These are phyloP conservation scores for Pseudotriccus pelzelni DNA, from an alignment of 2,797 vertebrate species.

Conservation along the genomic window DNA sequence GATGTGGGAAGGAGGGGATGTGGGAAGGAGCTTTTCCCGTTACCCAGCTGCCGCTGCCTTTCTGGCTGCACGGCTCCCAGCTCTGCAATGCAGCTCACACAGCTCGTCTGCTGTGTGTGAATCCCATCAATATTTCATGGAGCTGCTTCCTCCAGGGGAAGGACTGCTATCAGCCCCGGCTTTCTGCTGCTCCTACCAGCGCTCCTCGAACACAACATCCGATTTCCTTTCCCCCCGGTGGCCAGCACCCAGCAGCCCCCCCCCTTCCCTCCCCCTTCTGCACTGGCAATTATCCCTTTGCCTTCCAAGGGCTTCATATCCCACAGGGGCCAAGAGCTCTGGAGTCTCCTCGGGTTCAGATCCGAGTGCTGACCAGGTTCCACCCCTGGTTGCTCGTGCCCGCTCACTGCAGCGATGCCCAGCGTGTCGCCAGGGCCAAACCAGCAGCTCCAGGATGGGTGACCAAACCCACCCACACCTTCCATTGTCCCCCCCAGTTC, in stretches of 20 bases:
- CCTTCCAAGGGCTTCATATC: neutral
- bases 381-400: accelerated
- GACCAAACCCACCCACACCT: accelerated
- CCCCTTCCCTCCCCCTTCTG: too few relatives aligned
- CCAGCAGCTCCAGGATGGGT: neutral
- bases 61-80: neutral
- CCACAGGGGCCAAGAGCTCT: neutral
- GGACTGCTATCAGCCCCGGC: constrained; percentile 2
- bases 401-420: neutral
- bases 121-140: constrained; percentile 72
- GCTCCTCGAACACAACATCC: neutral
- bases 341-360: neutral
- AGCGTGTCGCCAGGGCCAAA: neutral
- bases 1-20: neutral
- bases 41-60: neutral
- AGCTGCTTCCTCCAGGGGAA: constrained; percentile 66
- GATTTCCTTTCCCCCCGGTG: neutral
- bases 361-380: neutral
- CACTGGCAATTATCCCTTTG: accelerated
- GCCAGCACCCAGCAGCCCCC: neutral
- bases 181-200: constrained; percentile 21
- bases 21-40: neutral
- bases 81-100: constrained; percentile 63
- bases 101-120: constrained; percentile 13
- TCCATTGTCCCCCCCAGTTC: accelerated